A percentile compares a stretch with the other conserved stretches of the same genome.
These are phyloP conservation scores for Bombylius discolor DNA, from an alignment of 2,888 invertebrate species.

Conservation along the genomic window DNA sequence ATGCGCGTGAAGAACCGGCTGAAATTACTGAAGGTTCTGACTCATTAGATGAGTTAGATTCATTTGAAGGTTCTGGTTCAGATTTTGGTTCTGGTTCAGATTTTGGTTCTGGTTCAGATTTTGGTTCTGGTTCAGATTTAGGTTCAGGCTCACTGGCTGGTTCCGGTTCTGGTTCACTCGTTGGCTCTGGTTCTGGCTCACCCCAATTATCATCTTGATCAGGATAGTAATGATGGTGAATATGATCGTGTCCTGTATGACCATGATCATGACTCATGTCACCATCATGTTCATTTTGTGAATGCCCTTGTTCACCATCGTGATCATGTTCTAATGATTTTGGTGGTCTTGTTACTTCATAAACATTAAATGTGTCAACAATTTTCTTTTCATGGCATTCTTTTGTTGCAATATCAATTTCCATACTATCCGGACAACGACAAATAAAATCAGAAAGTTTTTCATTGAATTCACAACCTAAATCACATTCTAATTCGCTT, in stretches of 20 bases:
- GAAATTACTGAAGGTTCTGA: conserved; percentile 7
- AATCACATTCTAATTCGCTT: conserved; percentile 43
- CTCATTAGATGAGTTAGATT: background rate
- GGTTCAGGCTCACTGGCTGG: conserved; percentile 22
- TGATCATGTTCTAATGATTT: conserved; percentile 32
- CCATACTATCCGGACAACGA: conserved; percentile 45
- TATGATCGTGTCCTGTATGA: background rate
- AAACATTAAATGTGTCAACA: conserved; percentile 14
- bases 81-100: conserved; percentile 20
- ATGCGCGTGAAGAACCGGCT: background rate
- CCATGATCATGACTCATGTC: background rate
- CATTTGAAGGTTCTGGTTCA: background rate
- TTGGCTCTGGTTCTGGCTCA: conserved; percentile 11
- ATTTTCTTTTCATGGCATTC: conserved; percentile 23
- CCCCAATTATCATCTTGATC: background rate
- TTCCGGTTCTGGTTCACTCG: conserved; percentile 12
- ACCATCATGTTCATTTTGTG: background rate
- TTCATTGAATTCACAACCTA: conserved; percentile 54
- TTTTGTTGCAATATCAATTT: conserved; percentile 32
- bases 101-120: background rate
- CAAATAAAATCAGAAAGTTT: conserved; percentile 49
- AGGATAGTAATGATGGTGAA: background rate
- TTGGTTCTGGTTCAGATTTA: conserved; percentile 24
- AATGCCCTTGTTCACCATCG: conserved; percentile 8
- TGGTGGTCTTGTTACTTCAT: conserved; percentile 28